Evolutionary conservation across 2,113 vertebrate genomes (phyloP).

Genomic region (Periophthalmus modestus): DNA sequence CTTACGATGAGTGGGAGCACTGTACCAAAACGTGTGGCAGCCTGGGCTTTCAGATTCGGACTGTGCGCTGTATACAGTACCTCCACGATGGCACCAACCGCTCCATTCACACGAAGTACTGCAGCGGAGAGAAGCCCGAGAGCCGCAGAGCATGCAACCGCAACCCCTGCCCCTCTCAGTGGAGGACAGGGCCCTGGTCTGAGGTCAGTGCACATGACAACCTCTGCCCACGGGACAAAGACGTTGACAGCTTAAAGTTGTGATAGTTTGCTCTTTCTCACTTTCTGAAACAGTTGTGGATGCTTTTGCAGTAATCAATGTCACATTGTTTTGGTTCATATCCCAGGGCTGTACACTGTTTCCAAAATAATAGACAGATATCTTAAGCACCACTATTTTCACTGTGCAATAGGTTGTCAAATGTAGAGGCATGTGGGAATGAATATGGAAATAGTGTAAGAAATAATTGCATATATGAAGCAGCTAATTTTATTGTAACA

Average conservation of each 20-base stretch:
- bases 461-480: no score
- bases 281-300: neutral
- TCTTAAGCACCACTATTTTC: no score
- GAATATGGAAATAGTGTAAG: no score
- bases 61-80: conserved; percentile 87
- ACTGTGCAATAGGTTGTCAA: no score
- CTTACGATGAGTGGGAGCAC: conserved; percentile 90
- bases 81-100: conserved; percentile 84
- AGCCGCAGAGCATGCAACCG: conserved; percentile 86
- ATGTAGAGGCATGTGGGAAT: no score
- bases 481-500: no score
- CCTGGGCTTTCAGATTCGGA: conserved; percentile 92
- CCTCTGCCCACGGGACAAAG: neutral
- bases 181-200: conserved; percentile 91
- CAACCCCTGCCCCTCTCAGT: conserved; percentile 81
- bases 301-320: no score
- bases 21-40: conserved; percentile 92
- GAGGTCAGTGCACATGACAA: conserved; percentile 74
- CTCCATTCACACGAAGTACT: conserved; percentile 91
- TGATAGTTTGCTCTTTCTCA: neutral
- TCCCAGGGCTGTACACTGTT: neutral
- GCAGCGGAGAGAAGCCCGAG: conserved; percentile 86
- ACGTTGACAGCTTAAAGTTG: neutral
- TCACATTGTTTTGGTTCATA: neutral
- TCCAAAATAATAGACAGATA: no score